Base-by-base conservation (phyloP, 1,140 invertebrate genomes). In the Penaeus chinensis region DNA sequence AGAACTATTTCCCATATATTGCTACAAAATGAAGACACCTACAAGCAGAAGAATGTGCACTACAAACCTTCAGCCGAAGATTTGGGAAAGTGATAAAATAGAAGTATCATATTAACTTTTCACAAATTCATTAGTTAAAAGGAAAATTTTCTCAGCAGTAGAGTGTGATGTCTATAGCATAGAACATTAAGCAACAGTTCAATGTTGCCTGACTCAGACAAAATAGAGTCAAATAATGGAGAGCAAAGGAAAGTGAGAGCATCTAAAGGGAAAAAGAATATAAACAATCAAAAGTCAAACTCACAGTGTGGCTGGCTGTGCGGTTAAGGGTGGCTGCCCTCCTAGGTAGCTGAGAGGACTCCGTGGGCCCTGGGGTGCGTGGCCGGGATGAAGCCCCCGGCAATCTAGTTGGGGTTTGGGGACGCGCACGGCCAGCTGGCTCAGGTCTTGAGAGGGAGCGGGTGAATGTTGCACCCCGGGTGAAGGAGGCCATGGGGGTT, bases 401-500 rank as follows among this genome's bases (percentile, higher is more conserved):
- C 18, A 74, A 24, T 63, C 61, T 82, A 61, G 65, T 83, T 54
- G 85, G 85, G 61, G 85, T 87, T 24, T 87, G 85, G 85, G 85
- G 80, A 19, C 47, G 65, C 61, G 79, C 66, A 18, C 85, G 81
- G 61, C 60, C 37, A 32, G 54, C 54, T 8, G 85, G 60, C 18
- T 82, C 79, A 20, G 85, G 80, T n/a, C 85, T 80, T 47, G 85
- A 87, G n/a, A 87, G 32, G 24, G 85, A 87, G 13, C 85, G 79
- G 27, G 85, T 87, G 61, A 87, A 87, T 47, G 85, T 87, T 63
- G 85, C 85, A 11, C 85, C 85, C 1, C 85, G 80, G 54, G 85
- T 87, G 85, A 87, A 87, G 32, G 78, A 62, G 11, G 69, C 80
- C 18, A 82, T 63, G n/a, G 85, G 85, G 20, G 81, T 78, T 47